Evolutionary conservation across 2,888 invertebrate genomes (phyloP).

Genomic region (Drosophila mulleri): DNA sequence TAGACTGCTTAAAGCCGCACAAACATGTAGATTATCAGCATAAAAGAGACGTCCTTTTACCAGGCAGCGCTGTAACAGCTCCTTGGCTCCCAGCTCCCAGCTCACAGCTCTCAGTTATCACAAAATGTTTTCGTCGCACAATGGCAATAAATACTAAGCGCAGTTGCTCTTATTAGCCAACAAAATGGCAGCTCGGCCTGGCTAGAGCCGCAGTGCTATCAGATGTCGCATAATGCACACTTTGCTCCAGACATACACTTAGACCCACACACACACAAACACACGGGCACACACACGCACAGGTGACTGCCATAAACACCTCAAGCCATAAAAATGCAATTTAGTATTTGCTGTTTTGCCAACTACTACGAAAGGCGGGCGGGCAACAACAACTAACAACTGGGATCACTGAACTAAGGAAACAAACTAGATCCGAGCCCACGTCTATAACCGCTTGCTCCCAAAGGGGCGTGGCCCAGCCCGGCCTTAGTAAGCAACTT

Average conservation of each 20-base stretch:
- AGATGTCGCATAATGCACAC: conserved; percentile 73
- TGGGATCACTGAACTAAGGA: conserved; percentile 65
- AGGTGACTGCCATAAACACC: conserved; percentile 50
- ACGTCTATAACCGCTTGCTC: conserved; percentile 11
- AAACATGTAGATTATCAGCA: conserved; percentile 7
- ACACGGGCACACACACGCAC: not conserved
- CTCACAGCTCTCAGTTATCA: conserved; percentile 14
- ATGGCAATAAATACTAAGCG: conserved; percentile 42
- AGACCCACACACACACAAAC: conserved; percentile 3
- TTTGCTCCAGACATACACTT: conserved; percentile 26
- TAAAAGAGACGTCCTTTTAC: not conserved
- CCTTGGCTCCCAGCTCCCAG: not conserved
- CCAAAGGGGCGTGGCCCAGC: not conserved
- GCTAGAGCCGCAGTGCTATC: conserved; percentile 51
- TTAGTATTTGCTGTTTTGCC: conserved; percentile 62
- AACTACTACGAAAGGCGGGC: conserved; percentile 35
- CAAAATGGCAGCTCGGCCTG: conserved; percentile 25
- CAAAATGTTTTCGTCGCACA: not conserved
- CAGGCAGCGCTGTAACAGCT: not conserved
- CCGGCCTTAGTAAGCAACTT: conserved; percentile 29
- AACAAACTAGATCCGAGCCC: conserved; percentile 37
- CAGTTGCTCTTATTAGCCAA: conserved; percentile 21
- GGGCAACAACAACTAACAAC: conserved; percentile 38
- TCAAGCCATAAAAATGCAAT: conserved; percentile 75
- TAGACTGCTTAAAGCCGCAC: not conserved